These are phyloP conservation scores for Lerema accius DNA, from an alignment of 1,140 invertebrate species.

Conservation along the genomic window DNA sequence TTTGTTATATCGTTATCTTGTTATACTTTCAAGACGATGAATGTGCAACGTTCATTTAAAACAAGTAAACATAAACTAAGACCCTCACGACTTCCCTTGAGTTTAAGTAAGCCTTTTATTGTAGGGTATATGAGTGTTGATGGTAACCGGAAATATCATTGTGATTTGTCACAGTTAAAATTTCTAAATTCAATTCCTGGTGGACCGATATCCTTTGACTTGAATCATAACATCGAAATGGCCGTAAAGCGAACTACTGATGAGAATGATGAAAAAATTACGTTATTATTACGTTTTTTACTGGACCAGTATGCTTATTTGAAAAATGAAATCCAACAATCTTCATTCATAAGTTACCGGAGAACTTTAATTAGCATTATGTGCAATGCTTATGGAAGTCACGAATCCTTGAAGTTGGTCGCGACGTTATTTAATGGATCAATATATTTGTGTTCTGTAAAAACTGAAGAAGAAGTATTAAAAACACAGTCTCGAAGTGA, in stretches of 20 bases:
- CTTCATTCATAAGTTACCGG: constrained; percentile 85
- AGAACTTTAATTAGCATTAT: constrained; percentile 87
- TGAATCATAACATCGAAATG: constrained; percentile 69
- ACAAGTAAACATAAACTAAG: not conserved
- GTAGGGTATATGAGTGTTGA: constrained; percentile 77
- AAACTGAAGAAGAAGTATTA: constrained; percentile 81
- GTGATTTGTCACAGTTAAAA: constrained; percentile 70
- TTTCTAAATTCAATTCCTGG: constrained; percentile 59
- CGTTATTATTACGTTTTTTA: constrained; percentile 77
- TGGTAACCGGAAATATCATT: constrained; percentile 50
- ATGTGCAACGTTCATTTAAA: not conserved
- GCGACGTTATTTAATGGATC: constrained; percentile 85
- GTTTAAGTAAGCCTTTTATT: constrained; percentile 46
- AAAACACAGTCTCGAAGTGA: constrained; percentile 61
- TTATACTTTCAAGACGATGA: too few species aligned
- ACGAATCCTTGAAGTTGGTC: constrained; percentile 83
- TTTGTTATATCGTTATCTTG: too few species aligned
- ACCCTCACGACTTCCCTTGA: not conserved
- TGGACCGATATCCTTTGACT: constrained; percentile 61
- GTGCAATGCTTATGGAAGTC: constrained; percentile 83
- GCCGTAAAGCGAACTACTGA: constrained; percentile 56
- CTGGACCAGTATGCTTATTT: constrained; percentile 35
- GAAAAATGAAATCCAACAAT: constrained; percentile 47
- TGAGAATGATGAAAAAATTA: constrained; percentile 59
- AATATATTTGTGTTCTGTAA: constrained; percentile 86